Conservation (phyloP, 2,113 vertebrate genomes). For the Nibea coibor region DNA sequence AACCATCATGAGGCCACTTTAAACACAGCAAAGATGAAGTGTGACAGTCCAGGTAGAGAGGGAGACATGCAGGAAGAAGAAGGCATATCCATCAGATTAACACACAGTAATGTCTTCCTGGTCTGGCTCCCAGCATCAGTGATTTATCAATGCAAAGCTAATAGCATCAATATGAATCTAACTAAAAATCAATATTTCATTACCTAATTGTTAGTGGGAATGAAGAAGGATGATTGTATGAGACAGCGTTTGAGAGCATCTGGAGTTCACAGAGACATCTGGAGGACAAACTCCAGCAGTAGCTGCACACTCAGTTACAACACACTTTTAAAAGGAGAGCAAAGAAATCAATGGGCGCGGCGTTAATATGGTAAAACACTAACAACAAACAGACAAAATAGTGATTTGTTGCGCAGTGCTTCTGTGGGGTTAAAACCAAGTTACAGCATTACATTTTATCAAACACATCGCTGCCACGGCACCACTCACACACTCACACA, state of each 20-base stretch:
- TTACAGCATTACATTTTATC: slow-evolving; percentile 40
- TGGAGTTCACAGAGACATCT: slow-evolving; percentile 98
- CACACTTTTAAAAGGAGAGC: slow-evolving; percentile 33
- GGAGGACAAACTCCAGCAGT: slow-evolving; percentile 89
- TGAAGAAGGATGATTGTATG: slow-evolving; percentile 97
- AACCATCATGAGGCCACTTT: slow-evolving; percentile 55
- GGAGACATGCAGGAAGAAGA: slow-evolving; percentile 78
- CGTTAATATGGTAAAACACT: slow-evolving; percentile 44
- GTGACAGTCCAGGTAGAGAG: slow-evolving; percentile 69
- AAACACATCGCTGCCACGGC: slow-evolving; percentile 5
- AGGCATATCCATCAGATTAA: slow-evolving; percentile 98
- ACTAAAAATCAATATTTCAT: slow-evolving; percentile 99
- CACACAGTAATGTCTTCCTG: slow-evolving; percentile 90
- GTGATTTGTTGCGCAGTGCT: slow-evolving; percentile 54
- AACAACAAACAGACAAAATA: slow-evolving; percentile 60
- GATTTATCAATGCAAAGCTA: slow-evolving; percentile 99
- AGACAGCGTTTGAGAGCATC: slow-evolving; percentile 93
- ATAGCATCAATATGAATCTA: slow-evolving; percentile 99
- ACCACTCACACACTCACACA: slow-evolving; percentile 27
- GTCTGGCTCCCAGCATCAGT: slow-evolving; percentile 77
- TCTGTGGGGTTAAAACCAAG: slow-evolving; percentile 26
- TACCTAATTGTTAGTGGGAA: slow-evolving; percentile 99
- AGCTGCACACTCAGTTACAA: slow-evolving; percentile 34
- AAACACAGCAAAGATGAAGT: slow-evolving; percentile 44
- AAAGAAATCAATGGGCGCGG: slow-evolving; percentile 34